A percentile compares a stretch with the other conserved stretches of the same genome.
Evolutionary conservation across 2,888 invertebrate species (phyloP).

Genomic region (Flexamia atlantica): DNA sequence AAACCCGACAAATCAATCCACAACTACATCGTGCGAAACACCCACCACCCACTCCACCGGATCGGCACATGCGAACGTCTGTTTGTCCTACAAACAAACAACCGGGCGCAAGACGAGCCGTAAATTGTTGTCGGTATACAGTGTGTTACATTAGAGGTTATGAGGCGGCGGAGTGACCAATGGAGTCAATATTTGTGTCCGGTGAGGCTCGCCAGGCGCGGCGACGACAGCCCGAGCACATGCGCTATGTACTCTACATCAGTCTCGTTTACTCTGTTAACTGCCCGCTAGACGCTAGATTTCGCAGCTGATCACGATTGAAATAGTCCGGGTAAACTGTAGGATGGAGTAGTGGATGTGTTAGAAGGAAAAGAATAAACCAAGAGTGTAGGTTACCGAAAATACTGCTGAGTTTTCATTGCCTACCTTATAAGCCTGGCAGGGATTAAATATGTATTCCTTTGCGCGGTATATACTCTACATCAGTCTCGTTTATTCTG

Average conservation of each 20-base stretch:
- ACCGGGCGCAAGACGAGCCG: slow-evolving; percentile 19
- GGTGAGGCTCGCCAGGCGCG: not conserved
- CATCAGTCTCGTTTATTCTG: not conserved
- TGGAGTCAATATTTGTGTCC: slow-evolving; percentile 43
- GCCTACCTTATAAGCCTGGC: too few species aligned
- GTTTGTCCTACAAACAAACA: slow-evolving; percentile 23
- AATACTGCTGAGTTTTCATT: too few species aligned
- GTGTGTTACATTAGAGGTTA: slow-evolving; percentile 35
- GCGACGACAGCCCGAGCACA: slow-evolving; percentile 19
- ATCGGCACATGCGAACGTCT: slow-evolving; percentile 7
- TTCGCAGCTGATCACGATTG: not conserved
- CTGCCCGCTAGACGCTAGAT: not conserved
- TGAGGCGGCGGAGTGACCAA: slow-evolving; percentile 45
- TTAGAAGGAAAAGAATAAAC: too few species aligned
- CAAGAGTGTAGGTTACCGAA: too few species aligned
- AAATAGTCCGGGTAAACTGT: not conserved
- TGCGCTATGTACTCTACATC: slow-evolving; percentile 4
- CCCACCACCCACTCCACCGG: not conserved
- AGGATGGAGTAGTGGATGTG: too few species aligned
- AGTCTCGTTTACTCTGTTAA: not conserved
- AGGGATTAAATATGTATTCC: too few species aligned
- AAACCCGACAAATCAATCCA: too few species aligned
- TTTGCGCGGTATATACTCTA: not conserved
- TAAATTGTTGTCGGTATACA: slow-evolving; percentile 30
- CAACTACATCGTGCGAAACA: not conserved